Evolutionary conservation across 1,140 invertebrate species (phyloP).

Genomic region (Asobara japonica): DNA sequence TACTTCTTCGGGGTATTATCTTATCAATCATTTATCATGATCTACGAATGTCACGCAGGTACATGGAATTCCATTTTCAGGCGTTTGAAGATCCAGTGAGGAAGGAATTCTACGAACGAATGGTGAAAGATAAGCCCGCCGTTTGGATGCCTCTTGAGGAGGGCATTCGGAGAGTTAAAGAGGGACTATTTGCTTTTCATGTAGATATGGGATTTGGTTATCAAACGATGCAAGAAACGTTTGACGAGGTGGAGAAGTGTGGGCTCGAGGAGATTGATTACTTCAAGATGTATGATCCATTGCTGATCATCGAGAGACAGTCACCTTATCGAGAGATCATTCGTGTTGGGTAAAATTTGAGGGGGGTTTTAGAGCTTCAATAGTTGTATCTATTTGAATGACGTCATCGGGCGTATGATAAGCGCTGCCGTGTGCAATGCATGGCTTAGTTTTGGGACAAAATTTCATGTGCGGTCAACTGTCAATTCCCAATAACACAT

Average conservation of each 20-base stretch:
- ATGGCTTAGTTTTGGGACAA: too few species aligned
- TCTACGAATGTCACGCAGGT: not conserved
- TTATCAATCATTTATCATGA: not conserved
- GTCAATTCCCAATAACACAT: too few species aligned
- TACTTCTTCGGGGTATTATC: slow-evolving; percentile 72
- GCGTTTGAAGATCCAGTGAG: slow-evolving; percentile 69
- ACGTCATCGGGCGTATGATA: too few species aligned
- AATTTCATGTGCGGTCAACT: too few species aligned
- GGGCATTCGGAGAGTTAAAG: slow-evolving; percentile 68
- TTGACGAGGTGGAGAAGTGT: slow-evolving; percentile 74
- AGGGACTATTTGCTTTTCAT: slow-evolving; percentile 74
- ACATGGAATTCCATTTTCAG: too few species aligned
- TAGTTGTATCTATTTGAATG: not conserved
- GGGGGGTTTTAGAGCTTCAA: too few species aligned
- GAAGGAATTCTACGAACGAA: slow-evolving; percentile 70
- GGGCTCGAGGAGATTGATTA: slow-evolving; percentile 72
- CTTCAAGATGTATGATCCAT: slow-evolving; percentile 70
- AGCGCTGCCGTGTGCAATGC: too few species aligned
- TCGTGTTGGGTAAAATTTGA: slow-evolving; percentile 73
- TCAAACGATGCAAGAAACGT: slow-evolving; percentile 73
- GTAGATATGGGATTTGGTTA: slow-evolving; percentile 72
- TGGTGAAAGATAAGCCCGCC: slow-evolving; percentile 64
- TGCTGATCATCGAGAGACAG: slow-evolving; percentile 69
- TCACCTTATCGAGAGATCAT: slow-evolving; percentile 72
- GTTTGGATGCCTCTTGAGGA: slow-evolving; percentile 70